Evolutionary conservation across 2,113 vertebrate genomes (phyloP), one percentile per base, ranked within the genome.

Genomic region (Gallinago jamesoni): DNA sequence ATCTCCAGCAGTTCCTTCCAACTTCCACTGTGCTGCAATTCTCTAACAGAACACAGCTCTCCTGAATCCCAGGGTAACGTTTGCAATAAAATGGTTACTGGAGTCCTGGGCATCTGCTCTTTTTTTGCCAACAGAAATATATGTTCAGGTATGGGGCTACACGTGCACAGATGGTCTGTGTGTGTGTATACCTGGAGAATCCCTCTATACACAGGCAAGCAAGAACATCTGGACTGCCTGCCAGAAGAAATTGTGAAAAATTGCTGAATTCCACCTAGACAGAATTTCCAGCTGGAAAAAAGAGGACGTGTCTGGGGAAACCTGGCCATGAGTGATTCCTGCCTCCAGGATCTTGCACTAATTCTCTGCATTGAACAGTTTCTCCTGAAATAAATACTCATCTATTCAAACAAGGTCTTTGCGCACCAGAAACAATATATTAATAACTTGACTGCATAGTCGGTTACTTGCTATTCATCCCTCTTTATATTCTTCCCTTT

Each of bases 231-330:
- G 8, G 67, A n/a, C 73, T 90, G 39, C 16, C 82, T 92, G 88
- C 21, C 62, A 79, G 88, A 79, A 73, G 13, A 79, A 90, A 90
- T 69, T 12, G 27, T 70, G 67, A 84, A 81, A 83, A 50, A 62
- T 64, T 56, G 25, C 55, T 95, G 22, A 95, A 93, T 93, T 94
- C 90, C 82, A 93, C 45, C 90, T 82, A 85, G 81, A 81, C 87
- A 75, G 67, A 93, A 90, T 95, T 96, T 96, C 70, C 94, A 95
- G 66, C 66, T 95, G 94, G 78, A 85, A 91, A 94, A 91, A 88
- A 43, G 53, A 93, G 43, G 67, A 95, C 5, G 45, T 90, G 79
- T 90, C 87, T 95, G 70, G 53, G 53, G 55, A 93, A 95, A 66
- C 45, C 82, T 92, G 79, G 82, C 79, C 55, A 12, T 66, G 48